Percentiles rank a stretch among this genome's conserved stretches.
These are phyloP conservation scores for Dendrolimus pini DNA, from an alignment of 2,888 invertebrate genomes.

Conservation along the genomic window DNA sequence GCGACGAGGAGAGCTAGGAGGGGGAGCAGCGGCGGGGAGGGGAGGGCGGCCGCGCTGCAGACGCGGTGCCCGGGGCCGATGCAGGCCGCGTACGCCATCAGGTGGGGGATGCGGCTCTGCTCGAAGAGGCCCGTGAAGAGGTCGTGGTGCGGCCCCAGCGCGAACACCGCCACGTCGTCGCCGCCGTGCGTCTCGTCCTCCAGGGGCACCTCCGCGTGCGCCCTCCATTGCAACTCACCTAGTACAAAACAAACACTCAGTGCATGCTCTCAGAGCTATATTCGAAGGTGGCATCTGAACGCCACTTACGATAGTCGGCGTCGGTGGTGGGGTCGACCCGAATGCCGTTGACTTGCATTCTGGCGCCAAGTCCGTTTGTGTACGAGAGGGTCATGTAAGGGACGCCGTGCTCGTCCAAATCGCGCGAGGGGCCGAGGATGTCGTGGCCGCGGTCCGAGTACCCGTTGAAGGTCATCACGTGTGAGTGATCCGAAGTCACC, in stretches of 20 bases:
- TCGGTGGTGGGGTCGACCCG: slow-evolving; percentile 56
- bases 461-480: slow-evolving; percentile 81
- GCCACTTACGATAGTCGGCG: slow-evolving; percentile 37
- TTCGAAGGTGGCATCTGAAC: neutral
- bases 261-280: neutral
- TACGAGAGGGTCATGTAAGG: slow-evolving; percentile 77
- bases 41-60: slow-evolving; percentile 25
- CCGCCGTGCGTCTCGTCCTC: slow-evolving; percentile 83
- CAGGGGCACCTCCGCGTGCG: slow-evolving; percentile 72
- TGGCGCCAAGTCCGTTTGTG: slow-evolving; percentile 71
- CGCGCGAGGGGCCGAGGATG: slow-evolving; percentile 49
- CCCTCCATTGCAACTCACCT: slow-evolving; percentile 29
- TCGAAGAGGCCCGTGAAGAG: slow-evolving; percentile 86
- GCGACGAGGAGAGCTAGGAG: neutral
- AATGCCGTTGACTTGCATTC: slow-evolving; percentile 76
- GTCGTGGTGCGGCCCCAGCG: slow-evolving; percentile 82
- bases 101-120: slow-evolving; percentile 86
- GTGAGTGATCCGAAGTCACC: slow-evolving; percentile 86
- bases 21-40: slow-evolving; percentile 1
- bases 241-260: neutral
- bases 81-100: slow-evolving; percentile 83
- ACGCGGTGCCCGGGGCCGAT: slow-evolving; percentile 74
- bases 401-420: slow-evolving; percentile 53
- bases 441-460: slow-evolving; percentile 74
- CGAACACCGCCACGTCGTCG: slow-evolving; percentile 87